Evolutionary conservation across 2,888 invertebrate genomes (phyloP), one percentile per base, ranked within the genome.

Genomic region (Achlya flavicornis): DNA sequence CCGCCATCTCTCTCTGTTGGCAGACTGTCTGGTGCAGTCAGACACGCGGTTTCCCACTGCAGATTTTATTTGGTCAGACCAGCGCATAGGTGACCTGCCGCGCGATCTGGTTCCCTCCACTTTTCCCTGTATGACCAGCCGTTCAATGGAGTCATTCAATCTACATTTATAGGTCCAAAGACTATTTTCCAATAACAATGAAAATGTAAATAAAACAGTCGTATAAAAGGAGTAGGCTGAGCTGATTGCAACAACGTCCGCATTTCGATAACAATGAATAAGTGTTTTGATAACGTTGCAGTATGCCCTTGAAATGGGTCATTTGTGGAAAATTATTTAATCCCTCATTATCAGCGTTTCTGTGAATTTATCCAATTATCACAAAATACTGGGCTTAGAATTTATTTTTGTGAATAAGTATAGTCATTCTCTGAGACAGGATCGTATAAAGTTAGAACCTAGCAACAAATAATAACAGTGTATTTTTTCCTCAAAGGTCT

Each of bases 251-350:
- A 16, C 48, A 48, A 48, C 48, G 14, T 48, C 48, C 48, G 48
- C 48, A 16, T 48, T 48, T 16, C 16, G 48, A 48, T 48, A 48
- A 48, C 16, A 48, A 3, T 48, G 7, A 7, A 4, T 16, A 14
- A 48, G 48, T 48, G 48, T 48, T 48, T 16, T 48, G 48, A 48
- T 48, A 48, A 48, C 48, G 16, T 8, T 48, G 48, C 48, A 16
- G 16, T 16, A 16, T 16, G 48, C 48, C 48, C n/a, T 48, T 48
- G 48, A 16, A 48, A 48, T 48, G 48, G 48, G 48, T 46, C 48
- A 48, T 7, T 11, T 16, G 16, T 48, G 7, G 48, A 16, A 48
- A 16, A 14, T 7, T 5, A 46, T 46, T n/a, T 46, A 14, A 46
- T 14, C 46, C 6, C 16, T 48, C 16, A 16, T 48, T 48, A 6